Conservation (phyloP, 1,140 invertebrate species). For the Tachypleus tridentatus region DNA sequence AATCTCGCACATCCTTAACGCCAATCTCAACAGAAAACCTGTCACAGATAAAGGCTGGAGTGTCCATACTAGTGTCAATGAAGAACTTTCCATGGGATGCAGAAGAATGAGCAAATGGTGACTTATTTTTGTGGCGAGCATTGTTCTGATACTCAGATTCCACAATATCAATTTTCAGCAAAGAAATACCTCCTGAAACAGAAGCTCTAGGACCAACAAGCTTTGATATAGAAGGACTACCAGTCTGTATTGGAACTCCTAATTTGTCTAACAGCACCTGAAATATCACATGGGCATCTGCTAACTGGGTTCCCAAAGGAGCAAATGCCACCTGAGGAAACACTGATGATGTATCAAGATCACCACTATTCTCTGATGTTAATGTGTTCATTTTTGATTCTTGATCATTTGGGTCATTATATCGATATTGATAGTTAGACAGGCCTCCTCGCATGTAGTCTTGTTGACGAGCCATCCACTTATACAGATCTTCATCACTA, state of each 20-base stretch:
- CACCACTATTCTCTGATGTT: conserved; percentile 26
- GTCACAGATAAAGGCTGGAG: conserved; percentile 82
- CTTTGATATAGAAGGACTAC: conserved; percentile 48
- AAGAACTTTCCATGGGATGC: conserved; percentile 19
- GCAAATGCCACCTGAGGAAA: conserved; percentile 30
- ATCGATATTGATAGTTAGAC: conserved; percentile 17
- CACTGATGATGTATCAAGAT: conserved; percentile 24
- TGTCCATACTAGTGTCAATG: conserved; percentile 42
- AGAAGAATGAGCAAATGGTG: conserved; percentile 8
- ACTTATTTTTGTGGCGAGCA: conserved; percentile 14
- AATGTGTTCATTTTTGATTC: conserved; percentile 47
- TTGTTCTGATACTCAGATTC: conserved; percentile 43
- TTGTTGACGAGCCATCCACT: conserved; percentile 90
- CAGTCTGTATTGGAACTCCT: conserved; percentile 58
- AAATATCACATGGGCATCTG: conserved; percentile 87
- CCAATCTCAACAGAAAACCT: conserved; percentile 77
- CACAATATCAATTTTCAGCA: conserved; percentile 83
- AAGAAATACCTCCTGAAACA: conserved; percentile 69
- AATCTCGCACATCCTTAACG: conserved; percentile 49
- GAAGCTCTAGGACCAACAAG: conserved; percentile 82
- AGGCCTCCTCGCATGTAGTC: conserved; percentile 35
- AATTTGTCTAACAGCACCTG: conserved; percentile 69
- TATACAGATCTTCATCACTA: conserved; percentile 68
- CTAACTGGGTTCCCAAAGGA: conserved; percentile 52
- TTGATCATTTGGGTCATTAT: conserved; percentile 27